These are phyloP conservation scores for Oscheius sp. DNA, from an alignment of 2,888 invertebrate genomes.

Conservation along the genomic window DNA sequence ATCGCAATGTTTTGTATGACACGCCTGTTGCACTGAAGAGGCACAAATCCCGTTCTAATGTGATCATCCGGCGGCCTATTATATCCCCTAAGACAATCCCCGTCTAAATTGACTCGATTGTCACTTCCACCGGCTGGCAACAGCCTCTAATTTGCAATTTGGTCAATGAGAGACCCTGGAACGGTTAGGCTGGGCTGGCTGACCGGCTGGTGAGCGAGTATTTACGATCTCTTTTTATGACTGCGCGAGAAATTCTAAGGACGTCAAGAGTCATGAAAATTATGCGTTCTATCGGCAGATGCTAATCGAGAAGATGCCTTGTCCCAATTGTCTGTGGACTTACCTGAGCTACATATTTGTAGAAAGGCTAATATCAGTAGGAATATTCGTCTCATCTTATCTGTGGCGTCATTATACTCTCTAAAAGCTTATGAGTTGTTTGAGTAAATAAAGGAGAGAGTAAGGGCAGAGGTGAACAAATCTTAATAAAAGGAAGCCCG, in stretches of 20 bases:
- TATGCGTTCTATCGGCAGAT: constrained; percentile 27
- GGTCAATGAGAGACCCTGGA: constrained; percentile 1
- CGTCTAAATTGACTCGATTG: constrained; percentile 35
- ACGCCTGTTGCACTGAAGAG: constrained; percentile 29
- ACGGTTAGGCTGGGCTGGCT: background rate
- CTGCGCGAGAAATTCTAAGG: constrained; percentile 32
- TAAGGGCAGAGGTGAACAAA: constrained; percentile 1
- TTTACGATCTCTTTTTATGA: constrained; percentile 36
- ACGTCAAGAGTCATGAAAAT: constrained; percentile 24
- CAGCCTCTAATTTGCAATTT: constrained; percentile 19
- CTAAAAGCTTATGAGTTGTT: no score
- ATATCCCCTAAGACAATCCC: constrained; percentile 32
- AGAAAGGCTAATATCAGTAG: constrained; percentile 1
- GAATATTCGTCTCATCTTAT: constrained; percentile 21
- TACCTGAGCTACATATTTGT: constrained; percentile 24
- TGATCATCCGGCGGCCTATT: constrained; percentile 29
- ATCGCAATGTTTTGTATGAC: background rate
- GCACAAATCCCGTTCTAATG: constrained; percentile 36
- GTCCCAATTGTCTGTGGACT: background rate
- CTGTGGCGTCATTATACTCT: constrained; percentile 19
- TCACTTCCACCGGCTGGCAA: constrained; percentile 26
- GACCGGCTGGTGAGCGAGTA: constrained; percentile 19
- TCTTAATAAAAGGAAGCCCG: constrained; percentile 16
- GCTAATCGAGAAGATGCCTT: constrained; percentile 11
- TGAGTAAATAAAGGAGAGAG: background rate